Percentiles rank a stretch among this genome's conserved stretches.
These are phyloP conservation scores for Dicrurus megarhynchus DNA, from an alignment of 2,113 vertebrate species.

Conservation along the genomic window DNA sequence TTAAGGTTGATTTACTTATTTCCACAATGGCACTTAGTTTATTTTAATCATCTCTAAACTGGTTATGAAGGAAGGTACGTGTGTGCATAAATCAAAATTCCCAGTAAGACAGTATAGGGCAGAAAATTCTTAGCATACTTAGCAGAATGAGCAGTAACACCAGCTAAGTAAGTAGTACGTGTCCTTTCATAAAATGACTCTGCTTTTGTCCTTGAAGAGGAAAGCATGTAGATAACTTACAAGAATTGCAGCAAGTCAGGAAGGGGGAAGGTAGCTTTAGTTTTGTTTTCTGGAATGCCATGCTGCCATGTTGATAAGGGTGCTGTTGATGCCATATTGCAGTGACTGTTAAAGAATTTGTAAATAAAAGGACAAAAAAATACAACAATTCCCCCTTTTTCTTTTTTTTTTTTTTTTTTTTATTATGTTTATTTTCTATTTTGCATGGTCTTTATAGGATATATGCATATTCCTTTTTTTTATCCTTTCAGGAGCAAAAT, in stretches of 20 bases:
- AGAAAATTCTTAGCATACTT: neutral
- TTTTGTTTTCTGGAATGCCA: neutral
- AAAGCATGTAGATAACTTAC: neutral
- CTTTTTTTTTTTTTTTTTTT: neutral
- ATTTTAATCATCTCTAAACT: neutral
- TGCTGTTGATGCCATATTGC: neutral
- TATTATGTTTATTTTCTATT: neutral
- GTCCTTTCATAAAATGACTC: neutral
- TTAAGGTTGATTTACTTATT: neutral
- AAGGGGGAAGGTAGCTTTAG: neutral
- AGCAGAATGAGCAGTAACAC: neutral
- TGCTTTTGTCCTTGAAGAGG: neutral
- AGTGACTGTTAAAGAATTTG: neutral
- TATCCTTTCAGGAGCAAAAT: neutral
- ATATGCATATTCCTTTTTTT: neutral
- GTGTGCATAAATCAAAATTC: neutral
- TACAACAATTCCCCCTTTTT: fast-evolving
- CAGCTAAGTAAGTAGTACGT: neutral
- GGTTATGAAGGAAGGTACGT: neutral
- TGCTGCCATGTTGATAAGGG: neutral
- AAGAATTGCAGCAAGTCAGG: neutral
- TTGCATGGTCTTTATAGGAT: fast-evolving
- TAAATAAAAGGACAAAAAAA: neutral
- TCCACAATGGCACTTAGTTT: neutral
- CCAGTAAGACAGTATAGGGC: neutral